phyloP scores from a whole-genome alignment of 2,113 vertebrate genomes.

The Lasiurus cinereus region DNA sequence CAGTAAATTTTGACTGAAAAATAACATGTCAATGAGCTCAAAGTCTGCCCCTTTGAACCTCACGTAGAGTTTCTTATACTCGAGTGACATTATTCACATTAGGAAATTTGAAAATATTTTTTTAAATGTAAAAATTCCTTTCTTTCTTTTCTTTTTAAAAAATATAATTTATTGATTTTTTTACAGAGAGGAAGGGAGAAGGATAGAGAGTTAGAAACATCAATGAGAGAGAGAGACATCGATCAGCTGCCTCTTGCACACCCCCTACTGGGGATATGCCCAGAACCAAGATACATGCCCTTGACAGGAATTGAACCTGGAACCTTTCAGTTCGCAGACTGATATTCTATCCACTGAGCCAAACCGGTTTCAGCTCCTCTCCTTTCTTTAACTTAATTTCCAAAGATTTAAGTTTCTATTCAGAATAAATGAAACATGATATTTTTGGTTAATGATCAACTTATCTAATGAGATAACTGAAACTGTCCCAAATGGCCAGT shows the following conservation, averaged over 20 bases:
- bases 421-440: background rate
- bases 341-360: no score
- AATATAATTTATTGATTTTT: no score
- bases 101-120: background rate
- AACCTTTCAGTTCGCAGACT: no score
- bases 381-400: conserved; percentile 15
- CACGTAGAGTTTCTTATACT: background rate
- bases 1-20: background rate
- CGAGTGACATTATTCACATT: background rate
- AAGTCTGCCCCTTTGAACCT: background rate
- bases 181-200: no score
- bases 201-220: no score
- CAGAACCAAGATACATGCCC: no score
- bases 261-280: no score
- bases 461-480: background rate
- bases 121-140: background rate
- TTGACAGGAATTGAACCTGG: no score
- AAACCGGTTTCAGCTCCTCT: no score
- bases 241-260: no score
- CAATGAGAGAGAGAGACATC: no score
- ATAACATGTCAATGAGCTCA: background rate
- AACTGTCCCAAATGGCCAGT: background rate
- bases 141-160: no score
- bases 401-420: background rate
- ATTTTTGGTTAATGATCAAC: background rate